Evolutionary conservation across 2,888 invertebrate genomes (phyloP), one percentile per base, ranked within the genome.

Genomic region (Hoplodrina ambigua): DNA sequence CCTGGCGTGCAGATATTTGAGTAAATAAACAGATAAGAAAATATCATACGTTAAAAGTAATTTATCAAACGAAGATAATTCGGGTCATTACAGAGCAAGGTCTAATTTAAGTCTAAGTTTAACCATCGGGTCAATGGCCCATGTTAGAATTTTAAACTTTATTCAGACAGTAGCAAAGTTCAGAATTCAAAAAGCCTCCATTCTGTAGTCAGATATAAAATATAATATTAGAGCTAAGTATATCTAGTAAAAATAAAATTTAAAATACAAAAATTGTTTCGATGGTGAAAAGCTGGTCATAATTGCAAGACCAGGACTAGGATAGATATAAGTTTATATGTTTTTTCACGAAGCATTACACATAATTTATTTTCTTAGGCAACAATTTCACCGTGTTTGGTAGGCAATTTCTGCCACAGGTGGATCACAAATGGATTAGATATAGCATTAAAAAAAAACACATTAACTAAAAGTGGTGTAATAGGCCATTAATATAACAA

Each of bases 1-100:
- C 78, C 78, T 78, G 78, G 49, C 30, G 46, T 75, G 54, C 41
- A 78, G 19, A 78, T 60, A 73, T 55, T 54, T 1, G 30, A 59
- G 15, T 59, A 53, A 69, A 58, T 63, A 58, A 61, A 63, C 25
- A 60, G 8, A 55, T 50, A 52, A 11, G 20, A 30, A 55, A 19
- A 53, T 44, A 8, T 17, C 33, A 3, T 33, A 44, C 53, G 33
- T 15, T 33, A 33, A n/a, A 50, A 60, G 25, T 8, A 52, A 71
- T 37, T 64, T 19, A 19, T 52, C 64, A 56, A 50, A 56, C 33
- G 25, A 44, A 70, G 41, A 63, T 56, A 70, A 63, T 20, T 50
- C 4, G 7, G 41, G 3, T 41, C 41, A 13, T 41, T 41, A 41
- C 37, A 44, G 3, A 11, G 11, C 44, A 15, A 44, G 44, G 44